These are phyloP conservation scores for Peromyscus polionotus DNA, from an alignment of 2,113 vertebrate genomes.

Conservation along the genomic window DNA sequence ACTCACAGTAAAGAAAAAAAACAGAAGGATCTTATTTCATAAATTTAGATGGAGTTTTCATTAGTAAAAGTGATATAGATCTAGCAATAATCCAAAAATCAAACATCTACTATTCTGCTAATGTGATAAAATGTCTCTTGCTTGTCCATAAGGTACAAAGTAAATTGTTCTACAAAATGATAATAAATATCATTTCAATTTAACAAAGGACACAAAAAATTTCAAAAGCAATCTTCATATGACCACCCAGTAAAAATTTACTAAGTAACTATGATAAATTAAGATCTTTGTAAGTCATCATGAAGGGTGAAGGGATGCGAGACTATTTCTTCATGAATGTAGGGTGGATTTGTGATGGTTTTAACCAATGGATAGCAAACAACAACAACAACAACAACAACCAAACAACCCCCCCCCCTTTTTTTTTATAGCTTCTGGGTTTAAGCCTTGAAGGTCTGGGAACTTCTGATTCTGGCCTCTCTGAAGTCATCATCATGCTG, in stretches of 20 bases:
- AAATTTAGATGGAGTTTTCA: not conserved
- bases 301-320: not conserved
- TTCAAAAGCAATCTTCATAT: not conserved
- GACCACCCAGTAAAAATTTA: not conserved
- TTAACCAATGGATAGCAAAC: not conserved
- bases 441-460: not conserved
- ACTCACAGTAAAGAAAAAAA: slow-evolving; percentile 11
- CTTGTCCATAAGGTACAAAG: slow-evolving; percentile 35
- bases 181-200: slow-evolving; percentile 1
- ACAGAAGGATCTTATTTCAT: not conserved
- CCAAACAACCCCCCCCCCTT: not conserved
- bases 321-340: not conserved
- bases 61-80: not conserved
- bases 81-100: not conserved
- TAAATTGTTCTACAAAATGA: not conserved
- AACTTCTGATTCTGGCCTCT: not conserved
- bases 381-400: not conserved
- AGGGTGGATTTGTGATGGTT: not conserved
- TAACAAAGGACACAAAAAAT: slow-evolving; percentile 28
- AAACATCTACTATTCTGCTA: not conserved
- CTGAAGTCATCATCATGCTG: not conserved
- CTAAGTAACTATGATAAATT: not conserved
- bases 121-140: not conserved
- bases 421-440: not conserved
- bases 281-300: slow-evolving; percentile 13